A percentile compares a stretch with the other conserved stretches of the same genome.
phyloP scores from a whole-genome alignment of 1,140 invertebrate species.

The Pseudomyrmex gracilis region DNA sequence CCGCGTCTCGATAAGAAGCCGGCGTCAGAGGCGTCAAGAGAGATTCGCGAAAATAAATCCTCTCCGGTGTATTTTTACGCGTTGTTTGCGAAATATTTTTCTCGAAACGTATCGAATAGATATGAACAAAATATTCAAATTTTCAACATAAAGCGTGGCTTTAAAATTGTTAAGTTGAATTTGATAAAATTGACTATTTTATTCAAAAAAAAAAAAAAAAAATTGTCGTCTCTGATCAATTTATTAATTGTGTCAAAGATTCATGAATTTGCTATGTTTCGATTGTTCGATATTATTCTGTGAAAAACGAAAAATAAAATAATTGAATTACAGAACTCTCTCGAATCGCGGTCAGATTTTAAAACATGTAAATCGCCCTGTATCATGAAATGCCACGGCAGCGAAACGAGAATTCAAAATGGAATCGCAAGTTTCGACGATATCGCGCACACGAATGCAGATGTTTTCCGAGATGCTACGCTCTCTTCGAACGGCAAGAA shows the following conservation, averaged over 20 bases:
- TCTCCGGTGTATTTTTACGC: not conserved
- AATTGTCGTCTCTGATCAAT: too few relatives aligned
- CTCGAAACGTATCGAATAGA: not conserved
- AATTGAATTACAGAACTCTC: too few relatives aligned
- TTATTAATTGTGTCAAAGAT: too few relatives aligned
- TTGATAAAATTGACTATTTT: not conserved
- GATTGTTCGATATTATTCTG: too few relatives aligned
- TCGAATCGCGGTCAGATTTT: not conserved
- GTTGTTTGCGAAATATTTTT: conserved; percentile 28
- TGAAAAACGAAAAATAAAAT: too few relatives aligned
- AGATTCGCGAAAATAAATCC: conserved; percentile 36
- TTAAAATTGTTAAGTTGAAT: not conserved
- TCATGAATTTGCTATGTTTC: too few relatives aligned
- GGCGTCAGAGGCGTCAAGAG: conserved; percentile 21
- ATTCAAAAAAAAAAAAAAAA: too few relatives aligned
- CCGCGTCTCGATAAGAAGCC: conserved; percentile 33
- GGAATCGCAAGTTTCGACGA: conserved; percentile 1
- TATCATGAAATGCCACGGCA: not conserved
- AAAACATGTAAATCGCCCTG: not conserved
- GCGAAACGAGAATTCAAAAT: not conserved
- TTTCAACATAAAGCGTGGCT: not conserved
- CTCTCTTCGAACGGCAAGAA: not conserved
- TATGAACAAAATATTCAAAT: not conserved
- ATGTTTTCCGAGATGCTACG: conserved; percentile 11
- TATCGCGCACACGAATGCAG: not conserved